Evolutionary conservation across 2,797 vertebrate genomes (phyloP), one percentile per base, ranked within the genome.

Genomic region (Lycodopsis pacificus): DNA sequence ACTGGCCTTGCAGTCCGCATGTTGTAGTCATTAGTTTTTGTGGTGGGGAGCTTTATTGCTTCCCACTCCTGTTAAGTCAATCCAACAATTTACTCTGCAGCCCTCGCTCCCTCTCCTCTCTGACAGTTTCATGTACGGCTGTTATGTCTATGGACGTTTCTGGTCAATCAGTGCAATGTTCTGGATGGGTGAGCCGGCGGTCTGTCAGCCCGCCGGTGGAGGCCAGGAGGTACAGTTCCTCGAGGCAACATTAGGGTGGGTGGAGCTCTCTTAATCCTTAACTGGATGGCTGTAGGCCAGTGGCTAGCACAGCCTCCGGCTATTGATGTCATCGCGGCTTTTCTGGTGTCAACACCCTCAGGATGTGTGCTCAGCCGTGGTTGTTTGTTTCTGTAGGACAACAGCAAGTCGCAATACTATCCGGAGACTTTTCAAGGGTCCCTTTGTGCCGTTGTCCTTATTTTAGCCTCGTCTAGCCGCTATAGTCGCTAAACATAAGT

Each of bases 21-120:
- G 88, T 75, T 92, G 86, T 84, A 91, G 81, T 86, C 89, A 91
- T 93, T 92, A 93, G 73, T 81, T 87, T 85, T 69, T 92, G 89
- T 80, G 88, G 87, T 84, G 72, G 78, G 68, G 67, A 86, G 73
- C 78, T 91, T 92, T 93, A 92, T 90, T 90, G 86, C 90, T 83
- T 89, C 86, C 81, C 83, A 89, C 86, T 91, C 44, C 34, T 88
- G 89, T 91, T 84, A 88, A 89, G 89, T 92, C 91, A 91, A 85
- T 93, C 90, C 89, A 91, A 88, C 88, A 88, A 85, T 87, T 87
- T 71, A 86, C 86, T 89, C 77, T 48, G 57, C 76, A 85, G 69
- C 83, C 73, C 78, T 86, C 67, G 15, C 78, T 85, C 73, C 71
- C 81, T 82, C 67, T 80, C 75, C 78, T 72, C 81, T 44, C 71